These are phyloP conservation scores for Sebastes paucispinis DNA, from an alignment of 2,797 vertebrate species.

Conservation along the genomic window DNA sequence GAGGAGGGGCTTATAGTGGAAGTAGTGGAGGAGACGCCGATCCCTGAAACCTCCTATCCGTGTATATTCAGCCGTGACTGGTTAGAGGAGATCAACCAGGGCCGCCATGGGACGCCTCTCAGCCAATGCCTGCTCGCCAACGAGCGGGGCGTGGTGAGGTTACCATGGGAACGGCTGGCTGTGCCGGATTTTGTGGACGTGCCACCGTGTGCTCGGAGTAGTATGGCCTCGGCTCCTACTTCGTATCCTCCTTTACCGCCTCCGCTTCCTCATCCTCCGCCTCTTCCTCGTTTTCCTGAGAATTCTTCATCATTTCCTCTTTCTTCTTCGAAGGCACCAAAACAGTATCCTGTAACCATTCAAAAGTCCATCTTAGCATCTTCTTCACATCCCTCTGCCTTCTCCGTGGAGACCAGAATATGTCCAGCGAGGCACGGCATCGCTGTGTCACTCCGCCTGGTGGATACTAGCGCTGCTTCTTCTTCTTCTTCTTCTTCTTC, in stretches of 20 bases:
- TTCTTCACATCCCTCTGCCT: conserved; percentile 50
- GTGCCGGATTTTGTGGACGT: conserved; percentile 84
- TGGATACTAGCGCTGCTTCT: conserved; percentile 62
- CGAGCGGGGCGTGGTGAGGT: conserved; percentile 81
- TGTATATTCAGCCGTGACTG: conserved; percentile 86
- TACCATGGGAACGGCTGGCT: conserved; percentile 87
- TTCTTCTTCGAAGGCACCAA: conserved; percentile 11
- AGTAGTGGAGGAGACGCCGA: conserved; percentile 80
- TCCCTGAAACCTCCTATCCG: conserved; percentile 81
- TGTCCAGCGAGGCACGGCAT: conserved; percentile 83
- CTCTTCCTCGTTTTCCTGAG: conserved; percentile 36
- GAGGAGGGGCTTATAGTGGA: conserved; percentile 76
- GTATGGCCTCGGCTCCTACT: conserved; percentile 64
- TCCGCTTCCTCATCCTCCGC: conserved; percentile 40
- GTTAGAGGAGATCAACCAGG: conserved; percentile 83
- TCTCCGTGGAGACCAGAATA: conserved; percentile 83
- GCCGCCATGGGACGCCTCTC: conserved; percentile 76
- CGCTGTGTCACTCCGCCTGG: conserved; percentile 80
- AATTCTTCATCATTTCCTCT: conserved; percentile 20
- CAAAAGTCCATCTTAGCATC: conserved; percentile 42
- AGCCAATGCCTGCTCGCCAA: conserved; percentile 85
- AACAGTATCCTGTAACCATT: conserved; percentile 30
- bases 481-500: conserved; percentile 41
- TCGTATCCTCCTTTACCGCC: conserved; percentile 45
- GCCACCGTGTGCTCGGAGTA: conserved; percentile 57